Evolutionary conservation across 2,888 invertebrate genomes (phyloP).

Genomic region (Thalpophila matura): DNA sequence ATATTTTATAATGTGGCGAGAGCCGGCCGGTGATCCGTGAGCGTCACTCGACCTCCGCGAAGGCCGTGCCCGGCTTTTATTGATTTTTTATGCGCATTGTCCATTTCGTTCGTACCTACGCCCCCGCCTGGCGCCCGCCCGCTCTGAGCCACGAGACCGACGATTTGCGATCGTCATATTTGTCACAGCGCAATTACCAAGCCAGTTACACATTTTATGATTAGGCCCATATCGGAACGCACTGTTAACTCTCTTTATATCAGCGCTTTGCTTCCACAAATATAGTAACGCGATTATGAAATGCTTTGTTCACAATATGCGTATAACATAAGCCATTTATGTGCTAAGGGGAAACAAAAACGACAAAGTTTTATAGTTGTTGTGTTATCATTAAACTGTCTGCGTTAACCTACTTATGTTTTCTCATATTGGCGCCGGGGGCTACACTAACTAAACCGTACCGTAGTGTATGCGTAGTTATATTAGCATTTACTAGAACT

Average conservation of each 20-base stretch:
- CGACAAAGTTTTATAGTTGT: slow-evolving; percentile 51
- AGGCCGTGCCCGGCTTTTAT: slow-evolving; percentile 88
- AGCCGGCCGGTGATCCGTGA: slow-evolving; percentile 70
- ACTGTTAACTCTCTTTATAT: slow-evolving; percentile 16
- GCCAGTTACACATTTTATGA: slow-evolving; percentile 35
- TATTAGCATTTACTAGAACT: slow-evolving; percentile 33
- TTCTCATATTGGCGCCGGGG: slow-evolving; percentile 47
- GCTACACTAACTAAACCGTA: slow-evolving; percentile 41
- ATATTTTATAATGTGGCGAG: slow-evolving; percentile 65
- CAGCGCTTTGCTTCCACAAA: slow-evolving; percentile 19
- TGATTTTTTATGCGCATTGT: slow-evolving; percentile 90
- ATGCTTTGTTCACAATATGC: slow-evolving; percentile 38
- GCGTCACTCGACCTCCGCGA: slow-evolving; percentile 85
- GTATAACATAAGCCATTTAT: slow-evolving; percentile 40
- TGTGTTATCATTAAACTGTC: slow-evolving; percentile 54
- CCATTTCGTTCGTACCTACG: slow-evolving; percentile 80
- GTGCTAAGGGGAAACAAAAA: slow-evolving; percentile 41
- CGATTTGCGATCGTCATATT: slow-evolving; percentile 55
- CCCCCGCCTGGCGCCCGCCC: slow-evolving; percentile 66
- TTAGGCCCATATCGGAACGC: slow-evolving; percentile 26
- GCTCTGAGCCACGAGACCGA: slow-evolving; percentile 56
- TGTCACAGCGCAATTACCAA: slow-evolving; percentile 47
- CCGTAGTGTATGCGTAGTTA: slow-evolving; percentile 42
- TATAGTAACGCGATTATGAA: slow-evolving; percentile 38
- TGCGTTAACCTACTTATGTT: slow-evolving; percentile 53